These are phyloP conservation scores for Danio aesculapii DNA, from an alignment of 2,797 vertebrate genomes.

Conservation along the genomic window DNA sequence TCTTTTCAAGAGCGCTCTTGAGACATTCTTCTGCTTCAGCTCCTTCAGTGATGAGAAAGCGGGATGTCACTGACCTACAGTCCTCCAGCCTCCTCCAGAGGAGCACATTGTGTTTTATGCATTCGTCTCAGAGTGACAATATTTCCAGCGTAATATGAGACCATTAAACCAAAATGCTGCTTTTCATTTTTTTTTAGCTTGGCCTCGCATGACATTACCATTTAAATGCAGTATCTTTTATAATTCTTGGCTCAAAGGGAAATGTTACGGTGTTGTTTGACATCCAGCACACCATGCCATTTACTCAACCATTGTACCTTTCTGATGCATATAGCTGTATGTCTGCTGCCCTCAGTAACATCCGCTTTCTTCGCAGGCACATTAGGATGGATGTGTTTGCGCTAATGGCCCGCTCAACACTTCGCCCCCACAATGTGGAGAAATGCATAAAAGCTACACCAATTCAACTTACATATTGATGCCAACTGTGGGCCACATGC, in stretches of 20 bases:
- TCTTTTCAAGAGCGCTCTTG: constrained; percentile 41
- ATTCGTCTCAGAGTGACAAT: constrained; percentile 17
- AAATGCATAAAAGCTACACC: constrained; percentile 48
- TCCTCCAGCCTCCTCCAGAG: constrained; percentile 25
- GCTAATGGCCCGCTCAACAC: constrained; percentile 47
- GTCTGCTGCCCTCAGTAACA: constrained; percentile 43
- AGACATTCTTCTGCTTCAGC: constrained; percentile 41
- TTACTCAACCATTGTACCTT: constrained; percentile 42
- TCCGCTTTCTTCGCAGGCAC: constrained; percentile 38
- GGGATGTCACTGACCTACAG: constrained; percentile 35
- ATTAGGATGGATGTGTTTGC: constrained; percentile 54
- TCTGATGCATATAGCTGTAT: constrained; percentile 12
- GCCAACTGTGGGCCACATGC: constrained; percentile 25
- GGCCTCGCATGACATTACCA: not conserved
- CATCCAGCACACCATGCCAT: constrained; percentile 8
- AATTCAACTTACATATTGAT: constrained; percentile 38
- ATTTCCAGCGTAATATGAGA: constrained; percentile 27
- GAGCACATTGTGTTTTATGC: constrained; percentile 16
- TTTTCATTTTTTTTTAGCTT: not conserved
- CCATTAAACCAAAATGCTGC: constrained; percentile 31
- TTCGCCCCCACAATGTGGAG: constrained; percentile 48
- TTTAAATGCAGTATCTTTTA: constrained; percentile 44
- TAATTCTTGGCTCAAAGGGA: constrained; percentile 26
- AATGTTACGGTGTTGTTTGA: constrained; percentile 38
- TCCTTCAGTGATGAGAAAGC: constrained; percentile 41